phyloP scores from a whole-genome alignment of 2,797 vertebrate genomes.

The Gymnopithys bicolor region DNA sequence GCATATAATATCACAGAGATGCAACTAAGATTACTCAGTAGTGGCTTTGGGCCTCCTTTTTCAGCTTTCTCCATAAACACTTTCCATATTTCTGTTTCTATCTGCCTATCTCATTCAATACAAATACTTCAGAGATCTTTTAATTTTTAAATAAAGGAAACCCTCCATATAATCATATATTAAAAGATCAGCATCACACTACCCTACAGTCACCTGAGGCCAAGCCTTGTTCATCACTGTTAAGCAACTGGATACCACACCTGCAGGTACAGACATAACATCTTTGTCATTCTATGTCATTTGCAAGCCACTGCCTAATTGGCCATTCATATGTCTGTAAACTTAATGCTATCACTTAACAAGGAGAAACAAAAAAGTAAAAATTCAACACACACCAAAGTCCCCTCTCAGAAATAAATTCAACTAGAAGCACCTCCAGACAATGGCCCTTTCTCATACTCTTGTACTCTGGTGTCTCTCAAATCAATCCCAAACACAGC shows the following conservation, averaged over 20 bases:
- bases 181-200: not conserved
- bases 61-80: not conserved
- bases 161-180: rapidly evolving
- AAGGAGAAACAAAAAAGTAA: not conserved
- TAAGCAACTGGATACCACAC: not conserved
- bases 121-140: not conserved
- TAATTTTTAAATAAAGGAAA: not conserved
- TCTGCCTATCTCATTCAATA: not conserved
- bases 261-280: not conserved
- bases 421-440: not conserved
- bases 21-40: not conserved
- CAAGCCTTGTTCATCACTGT: not conserved
- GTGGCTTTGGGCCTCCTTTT: not conserved
- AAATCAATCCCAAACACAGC: not conserved
- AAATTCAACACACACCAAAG: not conserved
- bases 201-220: not conserved
- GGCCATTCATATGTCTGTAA: not conserved
- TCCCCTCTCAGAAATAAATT: not conserved
- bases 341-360: not conserved
- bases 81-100: not conserved
- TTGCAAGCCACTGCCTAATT: not conserved
- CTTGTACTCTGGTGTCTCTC: too few relatives aligned
- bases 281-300: not conserved
- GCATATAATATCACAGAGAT: not conserved
- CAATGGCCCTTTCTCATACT: rapidly evolving